Base-by-base conservation (phyloP, 2,888 invertebrate genomes). In the Neria commutata region DNA sequence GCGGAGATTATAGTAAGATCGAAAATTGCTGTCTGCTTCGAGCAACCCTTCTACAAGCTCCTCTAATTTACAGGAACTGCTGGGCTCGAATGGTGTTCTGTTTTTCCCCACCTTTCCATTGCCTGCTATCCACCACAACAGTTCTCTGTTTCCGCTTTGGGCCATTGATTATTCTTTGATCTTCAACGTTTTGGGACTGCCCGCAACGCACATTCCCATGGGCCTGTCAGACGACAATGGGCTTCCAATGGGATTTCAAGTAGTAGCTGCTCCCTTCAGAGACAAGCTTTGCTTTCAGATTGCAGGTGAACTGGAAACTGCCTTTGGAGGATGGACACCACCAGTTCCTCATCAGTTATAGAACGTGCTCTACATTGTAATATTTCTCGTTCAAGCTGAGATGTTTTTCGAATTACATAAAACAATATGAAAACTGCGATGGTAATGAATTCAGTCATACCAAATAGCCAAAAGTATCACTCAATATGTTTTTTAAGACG, bases 311-410 rank as follows among this genome's bases (percentile, higher is more conserved):
- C 77, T 96, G 42, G 93, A 94, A 74, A 83, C 83, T 37, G 87
- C 85, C 10, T 93, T 94, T 78, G 93, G 93, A 1, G 95, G 95
- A 0, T 95, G 95, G 95, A 77, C 83, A 33, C 85, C 87, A 10
- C 87, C 89, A 11, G 57, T 40, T 3, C 59, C 56, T 0, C 49
- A 62, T 8, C 21, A 63, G 23, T 46, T 14, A 10, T 42, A 42
- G 8, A n/a, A 42, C n/a, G n/a, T n/a, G n/a, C n/a, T n/a, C n/a
- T n/a, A n/a, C n/a, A n/a, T n/a, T n/a, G n/a, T n/a, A n/a, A n/a
- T n/a, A n/a, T n/a, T n/a, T n/a, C n/a, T n/a, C n/a, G n/a, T n/a
- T n/a, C n/a, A n/a, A n/a, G n/a, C n/a, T n/a, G n/a, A n/a, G n/a
- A n/a, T n/a, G n/a, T n/a, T n/a, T n/a, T n/a, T n/a, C n/a, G n/a